Base-by-base conservation (phyloP, 2,113 vertebrate species). In the Loxodonta africana region DNA sequence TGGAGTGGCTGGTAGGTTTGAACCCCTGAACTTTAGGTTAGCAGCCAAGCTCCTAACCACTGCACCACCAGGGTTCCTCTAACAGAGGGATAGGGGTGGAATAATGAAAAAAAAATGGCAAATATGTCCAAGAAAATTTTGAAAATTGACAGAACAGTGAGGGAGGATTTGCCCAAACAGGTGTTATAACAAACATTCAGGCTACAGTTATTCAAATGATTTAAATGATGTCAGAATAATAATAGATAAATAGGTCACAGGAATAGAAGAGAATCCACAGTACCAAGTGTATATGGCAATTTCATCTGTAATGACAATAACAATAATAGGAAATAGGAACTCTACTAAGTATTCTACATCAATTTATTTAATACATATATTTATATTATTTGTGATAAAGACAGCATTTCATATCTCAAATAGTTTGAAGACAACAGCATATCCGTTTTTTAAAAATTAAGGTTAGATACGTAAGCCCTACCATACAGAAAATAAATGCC, bases 401-500 rank as follows among this genome's bases (percentile, higher is more conserved):
- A 44, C 7, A 92, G 41, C 23, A 74, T 57, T 91, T 96, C 28
- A 2, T 86, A 91, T 81, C 28, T 46, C 25, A 69, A 95, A 73
- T 74, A 60, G 21, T 83, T 89, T 89, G 78, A 93, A 88, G 69
- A 92, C 76, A 93, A 91, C 46, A 48, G 0, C n/a, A 69, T 6
- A 65, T 48, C 33, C 12, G 30, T 76, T 81, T 81, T 44, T 60
- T 63, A 92, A 82, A 93, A 90, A 65, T 26, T 84, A 83, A 92
- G n/a, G n/a, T 94, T 90, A 83, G 46, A 83, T 84, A 67, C 6
- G 71, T 46, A 94, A 94, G 6, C 80, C 48, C 11, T 77, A 78
- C 37, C 23, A 74, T 80, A 77, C 2, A 88, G 97, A 89, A 85
- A 87, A 81, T 60, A 94, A 85, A 91, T 94, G 71, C 60, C 37